phyloP scores from a whole-genome alignment of 2,113 vertebrate genomes.

The Hystrix brachyura region DNA sequence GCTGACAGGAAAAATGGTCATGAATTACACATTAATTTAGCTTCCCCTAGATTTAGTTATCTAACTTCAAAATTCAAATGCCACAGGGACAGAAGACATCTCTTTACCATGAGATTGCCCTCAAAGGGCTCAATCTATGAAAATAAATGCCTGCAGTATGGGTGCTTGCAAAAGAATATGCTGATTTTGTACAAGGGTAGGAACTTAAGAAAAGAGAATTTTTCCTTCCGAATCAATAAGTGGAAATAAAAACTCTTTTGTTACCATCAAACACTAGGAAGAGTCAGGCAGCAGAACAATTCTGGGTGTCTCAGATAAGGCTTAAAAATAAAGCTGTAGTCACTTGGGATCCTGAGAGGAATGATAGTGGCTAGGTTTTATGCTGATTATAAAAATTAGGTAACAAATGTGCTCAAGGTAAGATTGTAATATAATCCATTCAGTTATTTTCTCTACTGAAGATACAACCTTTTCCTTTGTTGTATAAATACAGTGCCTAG shows the following conservation, averaged over 20 bases:
- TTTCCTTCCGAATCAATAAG: conserved; percentile 34
- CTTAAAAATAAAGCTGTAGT: background rate
- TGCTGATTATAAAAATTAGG: background rate
- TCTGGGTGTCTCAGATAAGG: background rate
- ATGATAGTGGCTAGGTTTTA: background rate
- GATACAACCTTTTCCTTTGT: background rate
- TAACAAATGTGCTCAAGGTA: background rate
- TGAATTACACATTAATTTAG: background rate
- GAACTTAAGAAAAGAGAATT: background rate
- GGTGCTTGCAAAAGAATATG: background rate
- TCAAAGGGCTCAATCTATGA: background rate
- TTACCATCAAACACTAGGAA: background rate
- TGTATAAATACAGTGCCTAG: background rate
- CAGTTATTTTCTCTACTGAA: background rate
- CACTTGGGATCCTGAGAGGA: background rate
- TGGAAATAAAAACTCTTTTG: background rate
- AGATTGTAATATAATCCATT: background rate
- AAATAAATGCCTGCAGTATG: background rate
- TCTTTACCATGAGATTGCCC: background rate
- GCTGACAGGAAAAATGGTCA: background rate
- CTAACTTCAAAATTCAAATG: background rate
- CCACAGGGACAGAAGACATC: background rate
- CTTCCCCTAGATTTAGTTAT: background rate
- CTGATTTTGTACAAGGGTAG: background rate
- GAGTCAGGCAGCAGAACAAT: conserved; percentile 15